These are phyloP conservation scores for Sitophilus oryzae DNA, from an alignment of 1,140 invertebrate genomes.

Conservation along the genomic window DNA sequence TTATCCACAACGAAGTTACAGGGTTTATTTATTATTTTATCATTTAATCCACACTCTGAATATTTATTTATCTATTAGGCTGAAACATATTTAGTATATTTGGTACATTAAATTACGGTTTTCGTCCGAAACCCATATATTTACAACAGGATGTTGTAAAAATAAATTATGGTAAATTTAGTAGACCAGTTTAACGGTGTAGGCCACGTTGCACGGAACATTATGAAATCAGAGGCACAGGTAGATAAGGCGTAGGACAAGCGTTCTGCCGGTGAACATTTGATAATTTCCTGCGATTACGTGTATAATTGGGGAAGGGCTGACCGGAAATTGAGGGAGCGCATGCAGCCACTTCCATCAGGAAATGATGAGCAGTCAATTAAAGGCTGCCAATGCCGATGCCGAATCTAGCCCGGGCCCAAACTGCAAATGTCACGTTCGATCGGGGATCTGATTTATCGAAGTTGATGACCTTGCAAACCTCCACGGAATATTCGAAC, in stretches of 20 bases:
- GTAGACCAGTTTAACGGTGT: not conserved
- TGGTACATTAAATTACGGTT: too few relatives aligned
- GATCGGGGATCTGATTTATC: not conserved
- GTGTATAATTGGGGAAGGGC: conserved; percentile 39
- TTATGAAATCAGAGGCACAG: conserved; percentile 24
- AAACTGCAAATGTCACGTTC: conserved; percentile 18
- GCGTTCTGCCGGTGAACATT: conserved; percentile 37
- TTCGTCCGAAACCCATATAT: too few relatives aligned
- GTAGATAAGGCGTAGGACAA: conserved; percentile 35
- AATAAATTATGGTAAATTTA: conserved; percentile 6
- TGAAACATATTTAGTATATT: too few relatives aligned
- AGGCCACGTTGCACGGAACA: not conserved
- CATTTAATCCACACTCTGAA: too few relatives aligned
- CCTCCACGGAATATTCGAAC: too few relatives aligned
- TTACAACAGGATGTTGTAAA: not conserved
- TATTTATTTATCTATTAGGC: conserved; percentile 2
- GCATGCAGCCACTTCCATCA: conserved; percentile 38
- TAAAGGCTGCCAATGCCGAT: conserved; percentile 34
- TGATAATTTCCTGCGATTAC: conserved; percentile 41
- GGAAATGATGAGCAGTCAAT: conserved; percentile 40
- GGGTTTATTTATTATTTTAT: too few relatives aligned
- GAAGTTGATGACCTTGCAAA: conserved; percentile 2
- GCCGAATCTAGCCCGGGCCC: too few relatives aligned
- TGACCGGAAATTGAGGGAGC: conserved; percentile 40
- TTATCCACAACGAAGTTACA: too few relatives aligned